These are phyloP conservation scores for Agelaius phoeniceus DNA, from an alignment of 2,113 vertebrate genomes.

Conservation along the genomic window DNA sequence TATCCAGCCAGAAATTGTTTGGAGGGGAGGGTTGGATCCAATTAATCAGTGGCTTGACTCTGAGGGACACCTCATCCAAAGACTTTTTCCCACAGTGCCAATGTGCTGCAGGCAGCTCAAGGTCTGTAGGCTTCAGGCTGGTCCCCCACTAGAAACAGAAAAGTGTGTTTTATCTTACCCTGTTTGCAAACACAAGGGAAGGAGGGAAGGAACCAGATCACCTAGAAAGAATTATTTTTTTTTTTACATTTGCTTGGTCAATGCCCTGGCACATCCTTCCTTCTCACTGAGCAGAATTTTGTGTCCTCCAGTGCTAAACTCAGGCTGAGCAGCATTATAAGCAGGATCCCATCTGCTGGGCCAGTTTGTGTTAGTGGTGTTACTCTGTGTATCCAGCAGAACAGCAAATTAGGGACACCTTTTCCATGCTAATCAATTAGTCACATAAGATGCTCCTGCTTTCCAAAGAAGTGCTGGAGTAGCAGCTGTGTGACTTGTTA, in stretches of 20 bases:
- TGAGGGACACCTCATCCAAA: neutral
- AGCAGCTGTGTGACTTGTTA: neutral
- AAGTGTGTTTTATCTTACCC: neutral
- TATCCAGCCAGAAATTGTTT: neutral
- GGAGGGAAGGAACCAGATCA: neutral
- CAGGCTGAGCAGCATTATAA: neutral
- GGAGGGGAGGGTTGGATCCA: neutral
- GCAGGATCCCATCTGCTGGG: neutral
- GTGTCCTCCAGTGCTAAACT: neutral
- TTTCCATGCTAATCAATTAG: conserved; percentile 53
- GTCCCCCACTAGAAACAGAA: neutral
- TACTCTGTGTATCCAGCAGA: neutral
- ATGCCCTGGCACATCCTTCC: neutral
- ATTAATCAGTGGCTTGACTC: neutral
- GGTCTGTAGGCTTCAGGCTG: neutral
- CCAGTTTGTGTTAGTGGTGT: neutral
- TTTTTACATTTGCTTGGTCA: neutral
- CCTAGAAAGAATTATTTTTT: neutral
- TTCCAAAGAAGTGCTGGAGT: conserved; percentile 25
- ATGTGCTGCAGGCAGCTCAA: neutral
- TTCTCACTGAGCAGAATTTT: neutral
- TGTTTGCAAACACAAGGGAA: neutral
- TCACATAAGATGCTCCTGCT: neutral
- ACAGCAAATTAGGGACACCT: conserved; percentile 13
- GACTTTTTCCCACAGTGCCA: neutral